Base-by-base conservation (phyloP, 2,113 vertebrate species). In the Chiloscyllium plagiosum region DNA sequence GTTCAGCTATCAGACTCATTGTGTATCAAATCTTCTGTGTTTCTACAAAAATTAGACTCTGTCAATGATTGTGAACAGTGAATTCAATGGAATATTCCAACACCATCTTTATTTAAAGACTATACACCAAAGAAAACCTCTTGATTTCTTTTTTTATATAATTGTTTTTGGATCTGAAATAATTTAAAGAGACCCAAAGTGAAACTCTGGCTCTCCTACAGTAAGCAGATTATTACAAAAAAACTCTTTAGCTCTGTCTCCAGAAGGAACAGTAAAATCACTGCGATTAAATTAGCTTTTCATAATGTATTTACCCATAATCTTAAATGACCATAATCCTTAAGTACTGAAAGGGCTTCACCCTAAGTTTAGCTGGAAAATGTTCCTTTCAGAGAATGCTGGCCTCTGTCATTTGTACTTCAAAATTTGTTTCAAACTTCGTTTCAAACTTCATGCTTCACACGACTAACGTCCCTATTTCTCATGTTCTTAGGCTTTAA, bases 61-160 rank as follows among this genome's bases (percentile, higher is more conserved):
- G 68, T 33, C 52, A 50, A 50, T 95, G 22, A 95, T 72, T 72
- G 26, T 95, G 94, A 95, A 26, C 22, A 33, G 94, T 95, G 94
- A 52, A 72, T 50, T 95, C 72, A 76, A 95, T 13, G 12, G 94
- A 50, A 72, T 76, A 50, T 52, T 72, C 12, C 5, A 72, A 29
- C 13, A 95, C 26, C 50, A 52, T 52, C 69, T 72, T 95, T 95
- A 95, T 29, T 70, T 95, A 95, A 95, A 52, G 29, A 47, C 42
- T 19, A 50, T 29, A 26, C 69, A 52, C 69, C 69, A 76, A 95
- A 72, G 26, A 50, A 50, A 72, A 50, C 12, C 24, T 24, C 12
- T 50, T 33, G 17, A 2, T 95, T 72, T 47, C 26, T 3, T 26
- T 95, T 52, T 72, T 95, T 47, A 12, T 26, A 72, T 0, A 5